A percentile compares a stretch with the other conserved stretches of the same genome.
phyloP scores from a whole-genome alignment of 2,113 vertebrate species.

The Physeter macrocephalus region DNA sequence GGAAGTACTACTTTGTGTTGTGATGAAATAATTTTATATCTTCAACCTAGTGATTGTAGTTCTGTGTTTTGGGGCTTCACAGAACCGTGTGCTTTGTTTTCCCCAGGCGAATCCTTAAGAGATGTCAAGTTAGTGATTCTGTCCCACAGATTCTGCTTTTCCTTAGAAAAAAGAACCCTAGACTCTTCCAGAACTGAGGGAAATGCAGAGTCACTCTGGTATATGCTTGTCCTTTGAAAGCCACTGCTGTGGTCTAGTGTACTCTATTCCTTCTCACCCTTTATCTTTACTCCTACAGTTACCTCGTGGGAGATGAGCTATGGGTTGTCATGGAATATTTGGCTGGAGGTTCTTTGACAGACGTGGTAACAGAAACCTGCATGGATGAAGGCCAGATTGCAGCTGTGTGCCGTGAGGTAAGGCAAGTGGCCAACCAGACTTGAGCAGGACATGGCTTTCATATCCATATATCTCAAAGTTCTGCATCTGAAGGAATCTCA shows the following conservation, averaged over 20 bases:
- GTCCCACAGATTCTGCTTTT: not conserved
- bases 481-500: not conserved
- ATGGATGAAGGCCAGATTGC: conserved; percentile 99
- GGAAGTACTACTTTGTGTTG: not conserved
- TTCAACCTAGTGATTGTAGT: conserved; percentile 20
- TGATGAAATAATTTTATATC: not conserved
- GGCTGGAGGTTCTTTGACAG: conserved; percentile 95
- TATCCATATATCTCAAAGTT: not conserved
- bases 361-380: conserved; percentile 96
- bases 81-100: not conserved
- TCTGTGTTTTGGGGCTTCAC: not conserved
- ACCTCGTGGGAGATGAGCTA: conserved; percentile 97
- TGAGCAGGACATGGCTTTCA: not conserved
- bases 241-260: not conserved
- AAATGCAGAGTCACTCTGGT: not conserved
- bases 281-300: conserved; percentile 79
- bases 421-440: not conserved
- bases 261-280: not conserved
- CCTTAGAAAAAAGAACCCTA: not conserved
- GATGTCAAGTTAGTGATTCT: not conserved
- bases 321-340: conserved; percentile 99
- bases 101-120: not conserved
- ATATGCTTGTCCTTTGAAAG: not conserved
- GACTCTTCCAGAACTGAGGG: not conserved
- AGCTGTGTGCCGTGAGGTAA: conserved; percentile 96